These are phyloP conservation scores for Caerostris extrusa DNA, from an alignment of 1,140 invertebrate genomes.

Conservation along the genomic window DNA sequence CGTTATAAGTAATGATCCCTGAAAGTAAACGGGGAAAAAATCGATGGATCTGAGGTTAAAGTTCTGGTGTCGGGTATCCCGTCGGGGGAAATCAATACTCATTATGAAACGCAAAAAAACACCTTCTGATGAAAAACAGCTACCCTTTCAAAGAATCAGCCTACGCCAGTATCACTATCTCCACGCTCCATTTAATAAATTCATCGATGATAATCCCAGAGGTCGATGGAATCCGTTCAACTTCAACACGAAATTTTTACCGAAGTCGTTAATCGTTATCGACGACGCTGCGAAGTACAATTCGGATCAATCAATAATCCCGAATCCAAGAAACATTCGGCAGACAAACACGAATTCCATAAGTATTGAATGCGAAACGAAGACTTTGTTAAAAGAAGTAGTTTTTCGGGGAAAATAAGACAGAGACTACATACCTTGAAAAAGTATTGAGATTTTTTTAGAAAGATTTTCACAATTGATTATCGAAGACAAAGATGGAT, in stretches of 20 bases:
- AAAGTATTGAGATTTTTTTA: too few species aligned
- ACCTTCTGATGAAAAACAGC: neutral
- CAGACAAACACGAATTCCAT: neutral
- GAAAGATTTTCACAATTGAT: too few species aligned
- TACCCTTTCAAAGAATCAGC: neutral
- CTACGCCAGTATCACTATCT: neutral
- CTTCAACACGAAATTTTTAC: slow-evolving; percentile 4
- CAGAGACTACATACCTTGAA: too few species aligned
- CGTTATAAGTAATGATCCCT: neutral
- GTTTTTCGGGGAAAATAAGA: too few species aligned
- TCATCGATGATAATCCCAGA: neutral
- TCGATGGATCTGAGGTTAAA: neutral
- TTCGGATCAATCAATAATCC: neutral
- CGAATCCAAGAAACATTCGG: neutral
- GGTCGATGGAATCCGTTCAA: neutral
- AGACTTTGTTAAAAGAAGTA: neutral
- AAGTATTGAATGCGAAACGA: neutral
- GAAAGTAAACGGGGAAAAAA: neutral
- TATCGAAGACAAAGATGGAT: too few species aligned
- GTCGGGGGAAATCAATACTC: neutral
- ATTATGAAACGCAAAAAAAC: neutral
- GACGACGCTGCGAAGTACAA: slow-evolving; percentile 1
- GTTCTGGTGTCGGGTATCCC: neutral
- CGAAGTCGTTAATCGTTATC: slow-evolving; percentile 7
- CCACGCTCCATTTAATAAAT: slow-evolving; percentile 2